These are phyloP conservation scores for Acanthis flammea DNA, from an alignment of 2,797 vertebrate genomes.

Conservation along the genomic window DNA sequence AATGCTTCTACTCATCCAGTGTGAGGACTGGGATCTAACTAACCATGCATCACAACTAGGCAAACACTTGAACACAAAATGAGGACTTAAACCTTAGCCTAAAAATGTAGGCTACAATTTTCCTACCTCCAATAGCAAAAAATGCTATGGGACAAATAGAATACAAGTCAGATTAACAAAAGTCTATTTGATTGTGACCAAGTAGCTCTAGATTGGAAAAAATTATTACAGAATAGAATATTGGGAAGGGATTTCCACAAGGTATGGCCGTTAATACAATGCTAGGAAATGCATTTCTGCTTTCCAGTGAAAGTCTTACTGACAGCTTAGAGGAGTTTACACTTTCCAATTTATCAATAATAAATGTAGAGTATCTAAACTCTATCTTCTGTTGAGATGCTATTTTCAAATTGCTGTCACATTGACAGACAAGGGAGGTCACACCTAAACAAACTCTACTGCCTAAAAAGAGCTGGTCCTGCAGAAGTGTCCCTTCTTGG, in stretches of 20 bases:
- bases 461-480: neutral
- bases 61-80: neutral
- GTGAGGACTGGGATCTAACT: neutral
- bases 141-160: neutral
- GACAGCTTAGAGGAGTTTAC: neutral
- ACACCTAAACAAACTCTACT: neutral
- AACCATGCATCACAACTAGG: accelerated
- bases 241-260: neutral
- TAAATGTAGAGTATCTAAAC: neutral
- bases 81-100: neutral
- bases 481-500: neutral
- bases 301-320: neutral
- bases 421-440: neutral
- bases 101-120: neutral
- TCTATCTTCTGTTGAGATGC: neutral
- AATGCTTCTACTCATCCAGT: neutral
- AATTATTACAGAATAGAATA: neutral
- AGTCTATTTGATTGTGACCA: neutral
- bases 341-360: neutral
- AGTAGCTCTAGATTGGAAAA: neutral
- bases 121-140: neutral
- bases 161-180: neutral
- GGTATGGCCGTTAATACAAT: neutral
- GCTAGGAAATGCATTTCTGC: neutral
- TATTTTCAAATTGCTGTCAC: neutral